Evolutionary conservation across 2,888 invertebrate genomes (phyloP).

Genomic region (Leptothorax acervorum): DNA sequence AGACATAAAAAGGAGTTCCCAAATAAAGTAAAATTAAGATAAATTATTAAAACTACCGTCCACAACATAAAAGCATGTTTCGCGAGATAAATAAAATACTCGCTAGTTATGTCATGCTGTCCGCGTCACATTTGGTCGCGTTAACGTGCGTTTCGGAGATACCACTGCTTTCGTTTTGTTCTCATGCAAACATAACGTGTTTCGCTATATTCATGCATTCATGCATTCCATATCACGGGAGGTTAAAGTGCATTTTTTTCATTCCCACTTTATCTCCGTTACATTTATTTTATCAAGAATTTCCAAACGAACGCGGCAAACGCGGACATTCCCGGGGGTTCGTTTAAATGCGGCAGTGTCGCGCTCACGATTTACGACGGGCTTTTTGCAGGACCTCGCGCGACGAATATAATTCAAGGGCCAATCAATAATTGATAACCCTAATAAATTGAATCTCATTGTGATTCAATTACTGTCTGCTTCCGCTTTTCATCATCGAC

Average conservation of each 20-base stretch:
- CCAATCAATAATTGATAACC: slow-evolving; percentile 52
- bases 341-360: slow-evolving; percentile 30
- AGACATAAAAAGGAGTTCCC: background rate
- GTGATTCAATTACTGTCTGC: slow-evolving; percentile 53
- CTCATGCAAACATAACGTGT: slow-evolving; percentile 8
- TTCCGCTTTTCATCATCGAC: slow-evolving; percentile 49
- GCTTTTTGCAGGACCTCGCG: slow-evolving; percentile 39
- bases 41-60: background rate
- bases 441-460: slow-evolving; percentile 60
- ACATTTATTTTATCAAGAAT: slow-evolving; percentile 53
- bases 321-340: background rate
- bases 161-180: slow-evolving; percentile 16
- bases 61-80: slow-evolving; percentile 3
- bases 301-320: slow-evolving; percentile 16
- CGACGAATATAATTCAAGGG: slow-evolving; percentile 51
- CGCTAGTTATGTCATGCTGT: slow-evolving; percentile 12
- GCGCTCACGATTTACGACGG: slow-evolving; percentile 32
- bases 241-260: slow-evolving; percentile 44
- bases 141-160: slow-evolving; percentile 39
- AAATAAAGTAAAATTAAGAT: slow-evolving; percentile 32
- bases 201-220: background rate
- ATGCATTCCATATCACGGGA: slow-evolving; percentile 8
- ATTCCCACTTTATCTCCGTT: slow-evolving; percentile 26
- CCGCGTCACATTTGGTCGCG: slow-evolving; percentile 11
- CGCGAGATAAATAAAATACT: slow-evolving; percentile 28